phyloP scores from a whole-genome alignment of 1,140 invertebrate species.

The Mya arenaria region DNA sequence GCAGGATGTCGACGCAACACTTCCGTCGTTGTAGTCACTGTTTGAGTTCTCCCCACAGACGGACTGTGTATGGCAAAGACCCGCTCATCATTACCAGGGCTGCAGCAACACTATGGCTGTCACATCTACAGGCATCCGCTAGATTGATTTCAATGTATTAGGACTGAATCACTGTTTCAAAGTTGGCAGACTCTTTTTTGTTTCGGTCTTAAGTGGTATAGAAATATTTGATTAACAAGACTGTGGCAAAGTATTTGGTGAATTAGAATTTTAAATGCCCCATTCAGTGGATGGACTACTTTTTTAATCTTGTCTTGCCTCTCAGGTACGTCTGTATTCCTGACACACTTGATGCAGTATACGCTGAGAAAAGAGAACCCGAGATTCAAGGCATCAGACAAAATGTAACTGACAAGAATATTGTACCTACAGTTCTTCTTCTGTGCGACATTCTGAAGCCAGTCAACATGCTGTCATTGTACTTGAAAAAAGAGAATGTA shows the following conservation, averaged over 20 bases:
- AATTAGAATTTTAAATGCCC: too few relatives aligned
- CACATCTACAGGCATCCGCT: neutral
- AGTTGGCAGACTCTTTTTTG: too few relatives aligned
- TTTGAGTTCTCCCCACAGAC: neutral
- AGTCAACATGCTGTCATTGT: conserved; percentile 40
- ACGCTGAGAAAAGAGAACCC: conserved; percentile 14
- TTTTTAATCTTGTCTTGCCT: too few relatives aligned
- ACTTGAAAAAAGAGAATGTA: neutral
- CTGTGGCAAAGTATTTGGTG: too few relatives aligned
- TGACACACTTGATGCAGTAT: conserved; percentile 16
- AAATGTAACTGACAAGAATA: conserved; percentile 3
- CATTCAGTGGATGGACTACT: too few relatives aligned
- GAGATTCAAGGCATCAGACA: conserved; percentile 1
- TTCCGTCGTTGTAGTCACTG: neutral
- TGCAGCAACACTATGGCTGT: neutral
- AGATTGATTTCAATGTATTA: neutral
- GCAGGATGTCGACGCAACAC: neutral
- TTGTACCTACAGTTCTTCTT: conserved; percentile 23
- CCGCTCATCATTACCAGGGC: neutral
- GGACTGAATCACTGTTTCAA: too few relatives aligned
- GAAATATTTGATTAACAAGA: too few relatives aligned
- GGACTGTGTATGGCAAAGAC: neutral
- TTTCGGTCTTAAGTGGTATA: too few relatives aligned
- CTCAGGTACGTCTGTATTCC: conserved; percentile 36
- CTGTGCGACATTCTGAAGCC: conserved; percentile 39